Evolutionary conservation across 2,113 vertebrate genomes (phyloP), one percentile per base, ranked within the genome.

Genomic region (Acanthisitta chloris): DNA sequence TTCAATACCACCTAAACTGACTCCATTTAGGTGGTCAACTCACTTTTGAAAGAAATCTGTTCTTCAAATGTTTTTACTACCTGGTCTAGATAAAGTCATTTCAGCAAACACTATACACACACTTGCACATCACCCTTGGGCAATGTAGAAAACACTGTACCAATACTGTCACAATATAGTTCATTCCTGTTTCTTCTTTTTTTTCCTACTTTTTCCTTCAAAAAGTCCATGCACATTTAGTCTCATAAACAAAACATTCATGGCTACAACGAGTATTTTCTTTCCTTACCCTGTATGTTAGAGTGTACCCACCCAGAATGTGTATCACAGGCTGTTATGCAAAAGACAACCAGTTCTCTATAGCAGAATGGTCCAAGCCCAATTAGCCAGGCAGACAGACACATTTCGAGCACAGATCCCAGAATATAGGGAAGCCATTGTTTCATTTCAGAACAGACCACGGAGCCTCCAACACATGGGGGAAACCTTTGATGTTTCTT

Each of bases 371-470:
- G 43, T 13, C 51, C 0, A 0, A 89, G 87, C 73, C 80, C 89
- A 81, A 91, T 96, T 85, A 94, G 80, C 70, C 1, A 0, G 73
- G 83, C 86, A 94, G 92, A 48, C 86, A 76, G 85, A 40, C 12
- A 0, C 19, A 1, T 49, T 89, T 34, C 4, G 3, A 94, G 73
- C 52, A 17, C 76, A 85, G 91, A 92, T 9, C 90, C 82, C 92
- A 38, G 86, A 92, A 29, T 8, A 95, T 91, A 96, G 91, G 94
- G 31, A 54, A 91, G 49, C 48, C 84, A 81, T 95, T 95, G 93
- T 96, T 95, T 58, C 11, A 1, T 20, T 79, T 29, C 58, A 45
- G 78, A 89, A 59, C 40, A 52, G 52, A 55, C 62, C 61, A 83
- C 57, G 58, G 66, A 96, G 66, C 57, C 70, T 82, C 73, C 78